Evolutionary conservation across 2,797 vertebrate species (phyloP), one percentile per base, ranked within the genome.

Genomic region (Poecilia velifera): DNA sequence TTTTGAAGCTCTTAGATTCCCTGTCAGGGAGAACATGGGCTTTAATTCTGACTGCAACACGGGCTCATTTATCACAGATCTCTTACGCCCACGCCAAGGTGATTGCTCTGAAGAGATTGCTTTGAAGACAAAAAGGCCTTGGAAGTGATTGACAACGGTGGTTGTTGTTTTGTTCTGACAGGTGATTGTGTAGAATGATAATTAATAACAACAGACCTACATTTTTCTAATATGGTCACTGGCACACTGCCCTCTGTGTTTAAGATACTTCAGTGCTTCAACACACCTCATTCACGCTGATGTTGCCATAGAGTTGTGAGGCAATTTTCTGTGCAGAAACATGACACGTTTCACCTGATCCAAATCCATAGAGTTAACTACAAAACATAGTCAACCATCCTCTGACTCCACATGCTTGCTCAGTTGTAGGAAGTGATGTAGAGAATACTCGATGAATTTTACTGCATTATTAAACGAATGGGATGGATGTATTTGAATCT

Each of bases 1-100:
- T 8, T 51, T 51, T 51, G 25, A n/a, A 25, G 9, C 8, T 55
- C 25, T n/a, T n/a, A n/a, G 8, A n/a, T 7, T 8, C 51, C 7
- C 20, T 0, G 1, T 53, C 4, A n/a, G 20, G 64, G 34, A 66
- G 1, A 34, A 66, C 14, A 74, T 86, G 59, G 14, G 68, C 88
- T 79, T 72, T 74, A 71, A 8, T 64, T 81, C 71, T 74, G 45
- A 72, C 84, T 46, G 72, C 82, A 74, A 70, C 46, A 10, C 81
- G 45, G 36, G 76, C 81, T 90, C 87, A 89, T 94, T 92, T 64
- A 93, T 93, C 93, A 92, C 12, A 36, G 71, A 62, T 76, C 75
- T 82, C 46, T 79, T 39, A 39, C 3, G 7, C 39, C 47, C 72
- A 59, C 80, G 43, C 86, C 76, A 43, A 43, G 46, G 62, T 79